Evolutionary conservation across 2,113 vertebrate genomes (phyloP), one percentile per base, ranked within the genome.

Genomic region (Caranx melampygus): DNA sequence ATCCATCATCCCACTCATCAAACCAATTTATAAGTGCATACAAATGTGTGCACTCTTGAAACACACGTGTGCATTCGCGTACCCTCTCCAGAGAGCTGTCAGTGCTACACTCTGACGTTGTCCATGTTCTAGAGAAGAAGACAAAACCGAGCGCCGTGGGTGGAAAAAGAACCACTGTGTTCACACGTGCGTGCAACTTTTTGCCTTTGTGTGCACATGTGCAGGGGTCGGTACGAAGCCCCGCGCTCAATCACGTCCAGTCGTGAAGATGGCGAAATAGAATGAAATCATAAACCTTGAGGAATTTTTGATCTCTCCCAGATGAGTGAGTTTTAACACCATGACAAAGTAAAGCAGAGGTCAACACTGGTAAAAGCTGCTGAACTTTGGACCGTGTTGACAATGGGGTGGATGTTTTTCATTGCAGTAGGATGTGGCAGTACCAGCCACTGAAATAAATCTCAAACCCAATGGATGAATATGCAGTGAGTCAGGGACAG

Each of bases 71-170:
- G 15, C 9, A 5, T 84, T 44, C 13, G 0, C 54, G 58, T 31
- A 37, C 5, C 21, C 18, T 60, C 14, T 54, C 52, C 75, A 79
- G 44, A 60, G 63, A 85, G 21, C 77, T 84, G 79, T 80, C 84
- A 82, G 20, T 1, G 52, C 44, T 13, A 13, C 55, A 33, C n/a
- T 86, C n/a, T 86, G 85, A 86, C 1, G 12, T 60, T 86, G 47
- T 61, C 75, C 81, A 81, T 68, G 73, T 68, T 68, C 62, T 61
- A 8, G 15, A 55, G 8, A 15, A 57, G 49, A 71, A 65, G 78
- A 72, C 13, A 77, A 77, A 72, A 66, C 37, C 51, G 34, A 76
- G 15, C 3, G 0, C 40, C 51, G 65, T 6, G 34, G 12, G 26
- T 59, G 79, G 66, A 78, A 88, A 86, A 78, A 63, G 3, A 70